Conservation (phyloP, 2,113 vertebrate species). For the Cyprinodon variegatus region DNA sequence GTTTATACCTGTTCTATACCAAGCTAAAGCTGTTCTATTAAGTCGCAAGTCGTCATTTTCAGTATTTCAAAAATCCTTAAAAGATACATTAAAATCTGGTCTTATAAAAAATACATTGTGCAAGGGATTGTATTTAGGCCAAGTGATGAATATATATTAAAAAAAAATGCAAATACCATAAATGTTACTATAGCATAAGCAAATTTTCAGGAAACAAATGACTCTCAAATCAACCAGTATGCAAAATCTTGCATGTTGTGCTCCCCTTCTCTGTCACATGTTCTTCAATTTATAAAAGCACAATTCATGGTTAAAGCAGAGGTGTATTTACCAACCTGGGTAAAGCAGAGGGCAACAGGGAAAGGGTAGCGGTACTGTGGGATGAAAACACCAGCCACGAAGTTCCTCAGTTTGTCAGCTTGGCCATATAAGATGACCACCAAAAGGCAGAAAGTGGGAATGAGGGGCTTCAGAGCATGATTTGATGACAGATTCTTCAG, state of each 20-base stretch:
- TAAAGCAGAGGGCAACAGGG: conserved; percentile 72
- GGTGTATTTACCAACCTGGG: conserved; percentile 70
- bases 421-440: conserved; percentile 62
- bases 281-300: neutral
- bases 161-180: neutral
- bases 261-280: neutral
- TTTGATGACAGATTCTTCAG: conserved; percentile 14
- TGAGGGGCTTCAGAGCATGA: conserved; percentile 53
- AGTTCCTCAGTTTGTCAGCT: conserved; percentile 69
- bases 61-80: neutral
- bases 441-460: conserved; percentile 42
- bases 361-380: conserved; percentile 81
- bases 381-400: conserved; percentile 77
- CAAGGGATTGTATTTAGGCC: neutral
- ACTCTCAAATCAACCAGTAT: conserved; percentile 9
- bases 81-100: neutral
- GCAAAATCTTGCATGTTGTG: neutral
- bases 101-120: neutral
- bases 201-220: conserved; percentile 15
- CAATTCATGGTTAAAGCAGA: neutral
- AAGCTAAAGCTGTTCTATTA: too few relatives aligned
- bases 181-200: conserved; percentile 10
- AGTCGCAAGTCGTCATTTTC: too few relatives aligned
- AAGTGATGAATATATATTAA: neutral
- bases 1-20: too few relatives aligned